Conservation (phyloP, 2,888 invertebrate species). For the Syrista parreyssii region DNA sequence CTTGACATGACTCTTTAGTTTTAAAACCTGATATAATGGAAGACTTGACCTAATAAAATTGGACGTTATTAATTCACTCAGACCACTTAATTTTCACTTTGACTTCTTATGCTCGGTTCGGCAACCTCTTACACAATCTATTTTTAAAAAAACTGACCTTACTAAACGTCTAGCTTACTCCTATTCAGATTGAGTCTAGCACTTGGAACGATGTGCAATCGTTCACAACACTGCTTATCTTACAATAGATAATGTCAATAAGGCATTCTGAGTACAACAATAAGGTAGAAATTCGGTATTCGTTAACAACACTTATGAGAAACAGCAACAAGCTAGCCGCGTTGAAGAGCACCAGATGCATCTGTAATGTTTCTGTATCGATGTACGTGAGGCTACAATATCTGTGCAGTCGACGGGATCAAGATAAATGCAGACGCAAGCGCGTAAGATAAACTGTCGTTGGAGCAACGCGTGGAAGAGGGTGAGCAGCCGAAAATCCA, state of each 20-base stretch:
- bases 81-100: not conserved
- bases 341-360: not conserved
- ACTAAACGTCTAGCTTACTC: not conserved
- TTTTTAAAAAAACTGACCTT: not conserved
- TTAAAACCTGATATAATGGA: not conserved
- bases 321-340: not conserved
- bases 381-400: not conserved
- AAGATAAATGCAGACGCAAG: not conserved
- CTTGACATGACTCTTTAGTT: not conserved
- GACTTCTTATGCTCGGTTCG: not conserved
- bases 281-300: not conserved
- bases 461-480: not conserved
- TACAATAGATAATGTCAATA: not conserved
- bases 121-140: not conserved
- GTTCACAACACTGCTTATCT: not conserved
- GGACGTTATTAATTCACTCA: not conserved
- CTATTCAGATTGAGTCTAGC: not conserved
- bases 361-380: not conserved
- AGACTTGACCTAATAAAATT: not conserved
- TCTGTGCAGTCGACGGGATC: not conserved
- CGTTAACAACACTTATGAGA: not conserved
- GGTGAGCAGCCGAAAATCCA: not conserved
- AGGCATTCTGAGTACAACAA: not conserved
- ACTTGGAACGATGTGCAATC: not conserved
- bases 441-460: not conserved